These are phyloP conservation scores for Scaptomyza pallida DNA, from an alignment of 1,140 invertebrate species.

Conservation along the genomic window DNA sequence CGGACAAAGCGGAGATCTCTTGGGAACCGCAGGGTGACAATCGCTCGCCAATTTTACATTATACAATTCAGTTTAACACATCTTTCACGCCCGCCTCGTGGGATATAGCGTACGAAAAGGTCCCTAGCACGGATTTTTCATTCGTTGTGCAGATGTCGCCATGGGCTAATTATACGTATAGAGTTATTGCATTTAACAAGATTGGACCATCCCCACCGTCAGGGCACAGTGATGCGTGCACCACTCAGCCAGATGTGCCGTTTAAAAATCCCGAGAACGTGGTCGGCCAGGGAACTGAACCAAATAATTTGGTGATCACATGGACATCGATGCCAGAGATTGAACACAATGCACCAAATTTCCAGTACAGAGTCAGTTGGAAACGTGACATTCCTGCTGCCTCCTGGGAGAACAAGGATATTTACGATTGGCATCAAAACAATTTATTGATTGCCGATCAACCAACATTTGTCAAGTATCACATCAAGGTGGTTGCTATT, in stretches of 20 bases:
- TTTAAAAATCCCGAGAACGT: conserved; percentile 98
- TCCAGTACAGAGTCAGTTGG: conserved; percentile 96
- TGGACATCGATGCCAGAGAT: conserved; percentile 99
- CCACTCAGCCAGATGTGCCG: conserved; percentile 94
- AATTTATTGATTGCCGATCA: conserved; percentile 90
- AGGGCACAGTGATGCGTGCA: conserved; percentile 91
- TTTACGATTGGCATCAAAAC: conserved; percentile 90
- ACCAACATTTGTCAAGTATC: conserved; percentile 96
- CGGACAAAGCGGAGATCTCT: conserved; percentile 89
- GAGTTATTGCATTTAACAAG: conserved; percentile 96
- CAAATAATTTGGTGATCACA: conserved; percentile 95
- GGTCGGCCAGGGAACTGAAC: conserved; percentile 93
- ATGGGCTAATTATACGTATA: conserved; percentile 98
- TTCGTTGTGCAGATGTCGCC: conserved; percentile 92
- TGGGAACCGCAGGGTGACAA: conserved; percentile 97
- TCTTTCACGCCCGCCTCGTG: conserved; percentile 96
- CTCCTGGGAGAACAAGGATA: conserved; percentile 89
- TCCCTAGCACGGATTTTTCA: conserved; percentile 91
- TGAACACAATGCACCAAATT: conserved; percentile 97
- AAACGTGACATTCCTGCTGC: conserved; percentile 91
- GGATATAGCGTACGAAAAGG: conserved; percentile 90
- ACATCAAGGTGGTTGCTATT: conserved; percentile 95
- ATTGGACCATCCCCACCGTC: conserved; percentile 96
- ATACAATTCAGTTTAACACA: conserved; percentile 97
- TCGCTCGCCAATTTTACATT: conserved; percentile 96